Conservation (phyloP, 2,797 vertebrate species). For the Typhlichthys eigenmanni region DNA sequence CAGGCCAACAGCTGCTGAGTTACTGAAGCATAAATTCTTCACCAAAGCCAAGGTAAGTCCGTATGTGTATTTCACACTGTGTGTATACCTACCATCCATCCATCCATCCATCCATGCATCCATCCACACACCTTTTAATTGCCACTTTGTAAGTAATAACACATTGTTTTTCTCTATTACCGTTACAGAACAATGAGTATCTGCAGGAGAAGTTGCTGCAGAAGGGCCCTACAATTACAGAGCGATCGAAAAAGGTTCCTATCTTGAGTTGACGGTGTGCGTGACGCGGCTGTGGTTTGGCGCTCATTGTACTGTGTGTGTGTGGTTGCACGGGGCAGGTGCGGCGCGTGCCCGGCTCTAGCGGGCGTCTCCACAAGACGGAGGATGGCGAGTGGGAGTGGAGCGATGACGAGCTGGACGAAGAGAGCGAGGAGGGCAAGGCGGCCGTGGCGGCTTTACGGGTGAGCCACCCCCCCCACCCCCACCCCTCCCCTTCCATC, state of each 20-base stretch:
- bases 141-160: neutral
- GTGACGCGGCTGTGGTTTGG: neutral
- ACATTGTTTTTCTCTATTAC: constrained; percentile 4
- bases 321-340: constrained; percentile 71
- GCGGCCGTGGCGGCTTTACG: constrained; percentile 93
- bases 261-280: too few species aligned
- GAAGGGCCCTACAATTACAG: constrained; percentile 89
- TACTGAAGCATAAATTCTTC: constrained; percentile 95
- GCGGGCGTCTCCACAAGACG: constrained; percentile 93
- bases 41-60: constrained; percentile 91
- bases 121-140: neutral
- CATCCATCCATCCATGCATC: too few species aligned
- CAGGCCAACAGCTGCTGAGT: constrained; percentile 93
- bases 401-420: constrained; percentile 97
- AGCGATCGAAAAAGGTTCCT: constrained; percentile 92
- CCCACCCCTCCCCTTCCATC: neutral
- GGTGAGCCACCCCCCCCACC: constrained; percentile 69
- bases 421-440: constrained; percentile 97
- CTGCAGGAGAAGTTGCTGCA: constrained; percentile 88
- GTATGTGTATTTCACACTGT: neutral
- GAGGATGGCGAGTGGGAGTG: constrained; percentile 95
- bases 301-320: neutral
- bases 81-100: neutral
- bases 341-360: constrained; percentile 91
- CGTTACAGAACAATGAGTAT: constrained; percentile 89